Evolutionary conservation across 2,888 invertebrate species (phyloP).

Genomic region (Scaptomyza polygonia): DNA sequence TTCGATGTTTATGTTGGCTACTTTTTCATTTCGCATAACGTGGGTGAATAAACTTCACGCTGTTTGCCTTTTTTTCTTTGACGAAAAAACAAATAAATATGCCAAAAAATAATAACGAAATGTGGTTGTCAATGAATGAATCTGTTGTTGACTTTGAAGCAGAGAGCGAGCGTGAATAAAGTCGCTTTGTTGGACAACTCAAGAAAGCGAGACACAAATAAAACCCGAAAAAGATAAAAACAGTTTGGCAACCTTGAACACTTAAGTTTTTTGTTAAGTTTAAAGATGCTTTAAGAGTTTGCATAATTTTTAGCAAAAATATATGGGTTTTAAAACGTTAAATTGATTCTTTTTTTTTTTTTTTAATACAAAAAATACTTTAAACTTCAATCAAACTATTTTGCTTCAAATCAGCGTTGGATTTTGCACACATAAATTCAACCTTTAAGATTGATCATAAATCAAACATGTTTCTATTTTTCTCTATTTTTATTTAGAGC

Average conservation of each 20-base stretch:
- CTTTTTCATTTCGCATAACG: conserved; percentile 53
- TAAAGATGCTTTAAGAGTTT: conserved; percentile 12
- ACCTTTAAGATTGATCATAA: conserved; percentile 47
- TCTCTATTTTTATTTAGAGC: conserved; percentile 13
- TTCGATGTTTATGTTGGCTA: conserved; percentile 42
- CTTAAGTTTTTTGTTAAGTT: conserved; percentile 17
- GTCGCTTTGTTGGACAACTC: conserved; percentile 42
- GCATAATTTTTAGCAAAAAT: neutral
- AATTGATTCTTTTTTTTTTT: no score
- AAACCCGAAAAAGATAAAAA: conserved; percentile 6
- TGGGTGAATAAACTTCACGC: conserved; percentile 75
- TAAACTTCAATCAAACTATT: neutral
- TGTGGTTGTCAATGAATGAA: conserved; percentile 72
- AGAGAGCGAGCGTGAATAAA: conserved; percentile 61
- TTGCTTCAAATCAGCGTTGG: neutral
- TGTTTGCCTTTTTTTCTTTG: conserved; percentile 43
- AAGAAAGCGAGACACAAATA: conserved; percentile 12
- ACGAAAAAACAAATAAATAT: conserved; percentile 21
- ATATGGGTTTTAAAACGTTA: no score
- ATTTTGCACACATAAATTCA: conserved; percentile 40
- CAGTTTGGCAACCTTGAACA: conserved; percentile 45
- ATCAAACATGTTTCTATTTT: conserved; percentile 44
- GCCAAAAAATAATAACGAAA: conserved; percentile 28
- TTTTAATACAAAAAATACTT: no score
- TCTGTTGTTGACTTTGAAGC: conserved; percentile 69